Conservation (phyloP, 2,113 vertebrate species). For the Labrus mixtus region DNA sequence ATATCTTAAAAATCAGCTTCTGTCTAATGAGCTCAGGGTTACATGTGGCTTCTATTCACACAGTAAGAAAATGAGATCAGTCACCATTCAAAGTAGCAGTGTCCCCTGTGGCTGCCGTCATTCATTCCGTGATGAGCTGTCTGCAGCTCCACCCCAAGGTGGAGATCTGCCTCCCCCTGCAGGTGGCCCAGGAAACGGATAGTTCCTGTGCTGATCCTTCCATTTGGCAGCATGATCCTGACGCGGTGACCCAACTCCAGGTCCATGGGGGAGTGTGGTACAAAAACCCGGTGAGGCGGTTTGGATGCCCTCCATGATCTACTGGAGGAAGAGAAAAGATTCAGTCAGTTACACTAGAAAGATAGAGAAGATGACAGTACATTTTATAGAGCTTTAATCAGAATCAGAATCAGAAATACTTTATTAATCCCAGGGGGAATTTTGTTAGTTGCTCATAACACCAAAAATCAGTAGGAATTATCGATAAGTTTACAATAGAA, state of each 20-base stretch:
- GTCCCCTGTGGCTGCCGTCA: slow-evolving; percentile 69
- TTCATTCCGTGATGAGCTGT: slow-evolving; percentile 69
- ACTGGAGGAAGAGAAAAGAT: slow-evolving; percentile 35
- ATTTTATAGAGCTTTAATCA: not conserved
- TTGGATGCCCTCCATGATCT: slow-evolving; percentile 57
- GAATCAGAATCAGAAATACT: too few relatives aligned
- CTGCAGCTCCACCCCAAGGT: slow-evolving; percentile 84
- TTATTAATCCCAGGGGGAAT: too few relatives aligned
- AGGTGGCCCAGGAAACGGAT: slow-evolving; percentile 81
- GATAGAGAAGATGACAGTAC: not conserved
- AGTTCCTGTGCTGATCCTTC: slow-evolving; percentile 80
- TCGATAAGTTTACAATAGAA: too few relatives aligned
- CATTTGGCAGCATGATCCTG: slow-evolving; percentile 81
- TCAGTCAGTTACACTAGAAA: not conserved
- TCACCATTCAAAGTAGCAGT: slow-evolving; percentile 84
- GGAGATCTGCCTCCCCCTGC: slow-evolving; percentile 77
- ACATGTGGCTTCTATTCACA: not conserved
- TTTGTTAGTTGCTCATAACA: too few relatives aligned
- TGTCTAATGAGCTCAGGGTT: not conserved
- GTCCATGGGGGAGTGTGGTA: slow-evolving; percentile 83
- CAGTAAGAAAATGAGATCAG: slow-evolving; percentile 13
- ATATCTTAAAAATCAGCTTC: not conserved
- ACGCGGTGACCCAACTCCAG: slow-evolving; percentile 83
- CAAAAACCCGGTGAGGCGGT: slow-evolving; percentile 76
- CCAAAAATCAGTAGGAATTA: too few relatives aligned